phyloP scores from a whole-genome alignment of 2,113 vertebrate species.

The Eolophus roseicapilla region DNA sequence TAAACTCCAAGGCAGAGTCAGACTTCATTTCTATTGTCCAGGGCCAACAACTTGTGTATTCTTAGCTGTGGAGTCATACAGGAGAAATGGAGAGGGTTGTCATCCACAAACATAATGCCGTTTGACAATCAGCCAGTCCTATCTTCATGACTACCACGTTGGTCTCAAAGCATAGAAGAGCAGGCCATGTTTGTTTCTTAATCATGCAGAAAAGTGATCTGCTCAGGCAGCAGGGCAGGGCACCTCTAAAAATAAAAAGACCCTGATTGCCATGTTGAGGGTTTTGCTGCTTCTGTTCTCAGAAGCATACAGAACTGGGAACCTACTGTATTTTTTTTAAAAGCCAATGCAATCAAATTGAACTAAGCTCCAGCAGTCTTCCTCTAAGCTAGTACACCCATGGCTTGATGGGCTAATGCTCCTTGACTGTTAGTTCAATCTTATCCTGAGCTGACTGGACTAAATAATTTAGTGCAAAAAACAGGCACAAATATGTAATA shows the following conservation, averaged over 20 bases:
- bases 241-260: neutral
- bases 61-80: fast-evolving
- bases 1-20: neutral
- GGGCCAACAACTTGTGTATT: neutral
- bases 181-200: neutral
- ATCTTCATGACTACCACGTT: neutral
- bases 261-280: neutral
- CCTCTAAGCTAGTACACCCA: neutral
- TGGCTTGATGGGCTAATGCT: neutral
- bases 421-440: neutral
- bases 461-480: neutral
- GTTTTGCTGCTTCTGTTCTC: neutral
- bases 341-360: neutral
- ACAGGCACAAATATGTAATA: neutral
- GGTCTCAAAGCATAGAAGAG: neutral
- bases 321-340: neutral
- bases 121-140: neutral
- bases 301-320: neutral
- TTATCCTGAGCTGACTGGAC: neutral
- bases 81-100: neutral
- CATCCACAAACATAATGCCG: fast-evolving
- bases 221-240: neutral
- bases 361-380: neutral
- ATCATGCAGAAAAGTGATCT: neutral
- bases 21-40: neutral